These are phyloP conservation scores for Lithodes maja DNA, from an alignment of 2,888 invertebrate genomes.

Conservation along the genomic window DNA sequence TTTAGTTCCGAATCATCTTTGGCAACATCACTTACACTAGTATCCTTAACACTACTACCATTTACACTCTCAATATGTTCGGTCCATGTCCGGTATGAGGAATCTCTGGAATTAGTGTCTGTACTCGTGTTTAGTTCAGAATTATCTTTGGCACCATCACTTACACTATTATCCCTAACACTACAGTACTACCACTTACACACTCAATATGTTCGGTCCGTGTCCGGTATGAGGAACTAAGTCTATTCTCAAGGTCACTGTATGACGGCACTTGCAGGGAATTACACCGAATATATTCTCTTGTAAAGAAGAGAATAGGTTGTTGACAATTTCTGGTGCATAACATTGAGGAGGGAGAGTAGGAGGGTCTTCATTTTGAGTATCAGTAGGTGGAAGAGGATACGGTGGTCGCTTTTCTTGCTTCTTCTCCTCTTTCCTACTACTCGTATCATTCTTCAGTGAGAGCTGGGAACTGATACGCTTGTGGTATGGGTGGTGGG, in stretches of 20 bases:
- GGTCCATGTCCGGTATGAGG: constrained; percentile 38
- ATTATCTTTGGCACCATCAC: not conserved
- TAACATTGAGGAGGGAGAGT: constrained; percentile 68
- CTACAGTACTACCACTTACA: constrained; percentile 17
- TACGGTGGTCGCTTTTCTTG: constrained; percentile 72
- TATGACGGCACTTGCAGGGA: constrained; percentile 67
- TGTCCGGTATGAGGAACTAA: constrained; percentile 57
- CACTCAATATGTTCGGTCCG: constrained; percentile 50
- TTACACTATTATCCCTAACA: constrained; percentile 26
- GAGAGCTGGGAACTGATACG: constrained; percentile 88
- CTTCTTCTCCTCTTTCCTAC: constrained; percentile 57
- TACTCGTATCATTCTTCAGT: constrained; percentile 50
- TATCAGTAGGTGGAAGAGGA: constrained; percentile 56
- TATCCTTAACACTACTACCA: constrained; percentile 32
- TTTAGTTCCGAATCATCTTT: constrained; percentile 63
- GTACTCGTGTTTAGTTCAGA: too few species aligned
- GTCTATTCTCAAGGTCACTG: constrained; percentile 66
- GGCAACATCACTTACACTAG: constrained; percentile 45
- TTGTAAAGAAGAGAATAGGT: constrained; percentile 61
- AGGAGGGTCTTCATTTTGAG: constrained; percentile 56
- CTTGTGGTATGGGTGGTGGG: constrained; percentile 82
- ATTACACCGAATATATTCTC: constrained; percentile 70
- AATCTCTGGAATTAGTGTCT: too few species aligned
- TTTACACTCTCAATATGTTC: constrained; percentile 37
- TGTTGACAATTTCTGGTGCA: constrained; percentile 64